Evolutionary conservation across 2,888 invertebrate species (phyloP), one percentile per base, ranked within the genome.

Genomic region (Graphium colonna): DNA sequence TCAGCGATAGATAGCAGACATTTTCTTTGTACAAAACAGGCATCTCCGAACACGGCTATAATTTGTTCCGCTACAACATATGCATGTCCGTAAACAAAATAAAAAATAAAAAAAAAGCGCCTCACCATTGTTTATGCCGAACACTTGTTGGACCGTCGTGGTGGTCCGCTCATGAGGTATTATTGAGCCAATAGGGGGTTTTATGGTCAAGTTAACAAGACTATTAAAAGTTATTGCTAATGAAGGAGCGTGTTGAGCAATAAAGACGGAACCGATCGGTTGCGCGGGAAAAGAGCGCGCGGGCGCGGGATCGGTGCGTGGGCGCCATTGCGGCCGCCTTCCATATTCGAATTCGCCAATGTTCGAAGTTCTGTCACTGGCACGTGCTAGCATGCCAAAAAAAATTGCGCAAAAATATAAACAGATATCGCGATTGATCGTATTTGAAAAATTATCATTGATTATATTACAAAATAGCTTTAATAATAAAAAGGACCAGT

Each of bases 221-320:
- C 40, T 45, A 40, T 54, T 45, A 54, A 54, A 54, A 50, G 50
- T 54, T 54, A 55, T 51, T 43, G 43, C 55, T 51, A 51, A 55
- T 54, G 50, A 45, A 50, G 51, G 52, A 42, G 51, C 47, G 52
- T 43, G 46, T 59, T 45, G 49, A 61, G 64, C 62, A 63, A 70
- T 65, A 66, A 73, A 71, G 67, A 67, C 64, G 58, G 64, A 67
- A 71, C 73, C 67, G 71, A 74, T 71, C 71, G 65, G 69, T 68
- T 58, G 61, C 57, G 55, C 60, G 52, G 63, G 63, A 71, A 67
- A 70, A 60, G 65, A 64, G 64, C 67, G 63, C 62, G 65, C 63
- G 66, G 65, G 64, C 60, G 65, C 65, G 66, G 64, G 71, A 72
- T 73, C 72, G 72, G 65, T 51, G 60, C 51, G 67, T 67, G 73